Conservation (phyloP, 2,797 vertebrate genomes). For the Apogon talboti region DNA sequence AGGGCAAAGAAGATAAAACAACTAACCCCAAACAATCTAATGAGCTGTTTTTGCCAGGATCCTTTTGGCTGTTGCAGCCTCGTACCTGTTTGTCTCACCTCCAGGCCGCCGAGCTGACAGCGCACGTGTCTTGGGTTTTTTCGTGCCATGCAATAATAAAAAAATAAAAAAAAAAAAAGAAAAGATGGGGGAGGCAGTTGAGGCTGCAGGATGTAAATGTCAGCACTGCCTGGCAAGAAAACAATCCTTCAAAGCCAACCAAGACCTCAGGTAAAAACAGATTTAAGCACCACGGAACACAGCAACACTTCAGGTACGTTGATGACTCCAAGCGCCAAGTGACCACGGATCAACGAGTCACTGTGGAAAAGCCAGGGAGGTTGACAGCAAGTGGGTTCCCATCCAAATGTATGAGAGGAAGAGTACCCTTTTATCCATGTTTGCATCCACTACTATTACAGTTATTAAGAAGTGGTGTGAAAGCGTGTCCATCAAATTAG, state of each 20-base stretch:
- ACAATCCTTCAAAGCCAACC: background rate
- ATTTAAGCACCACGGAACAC: too few relatives aligned
- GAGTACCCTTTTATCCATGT: too few relatives aligned
- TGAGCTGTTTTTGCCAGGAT: too few relatives aligned
- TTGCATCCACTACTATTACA: too few relatives aligned
- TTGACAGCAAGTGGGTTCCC: too few relatives aligned
- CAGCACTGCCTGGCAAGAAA: slow-evolving; percentile 5
- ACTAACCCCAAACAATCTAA: too few relatives aligned
- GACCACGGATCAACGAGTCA: background rate
- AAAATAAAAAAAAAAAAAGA: background rate
- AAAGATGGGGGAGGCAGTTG: background rate
- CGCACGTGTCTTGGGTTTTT: background rate
- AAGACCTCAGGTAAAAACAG: background rate
- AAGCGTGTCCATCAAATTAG: too few relatives aligned
- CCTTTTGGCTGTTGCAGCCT: slow-evolving; percentile 1
- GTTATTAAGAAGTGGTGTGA: too few relatives aligned
- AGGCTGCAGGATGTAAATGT: slow-evolving; percentile 22
- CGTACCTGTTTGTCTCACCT: slow-evolving; percentile 12
- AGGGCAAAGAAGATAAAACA: too few relatives aligned
- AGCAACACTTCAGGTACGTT: background rate
- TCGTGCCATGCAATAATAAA: slow-evolving; percentile 1
- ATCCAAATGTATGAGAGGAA: too few relatives aligned
- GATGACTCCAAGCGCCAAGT: too few relatives aligned
- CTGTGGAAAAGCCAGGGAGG: too few relatives aligned
- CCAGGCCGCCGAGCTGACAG: slow-evolving; percentile 18